Evolutionary conservation across 2,113 vertebrate genomes (phyloP).

Genomic region (Mugil cephalus): DNA sequence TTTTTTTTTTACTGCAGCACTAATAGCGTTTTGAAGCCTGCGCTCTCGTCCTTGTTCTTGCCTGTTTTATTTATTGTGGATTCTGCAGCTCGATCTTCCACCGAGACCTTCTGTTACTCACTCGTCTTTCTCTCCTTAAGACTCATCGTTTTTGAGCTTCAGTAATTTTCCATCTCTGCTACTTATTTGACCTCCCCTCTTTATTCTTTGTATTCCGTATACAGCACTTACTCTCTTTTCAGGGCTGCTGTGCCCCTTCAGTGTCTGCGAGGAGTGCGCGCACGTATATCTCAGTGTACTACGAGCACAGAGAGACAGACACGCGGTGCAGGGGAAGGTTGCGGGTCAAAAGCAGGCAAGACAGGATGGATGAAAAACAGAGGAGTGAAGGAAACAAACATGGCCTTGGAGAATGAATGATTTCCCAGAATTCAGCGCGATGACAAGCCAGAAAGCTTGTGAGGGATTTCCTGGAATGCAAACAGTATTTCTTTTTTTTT

Average conservation of each 20-base stretch:
- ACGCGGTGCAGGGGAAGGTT: slow-evolving; percentile 19
- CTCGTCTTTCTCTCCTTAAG: slow-evolving; percentile 26
- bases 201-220: slow-evolving; percentile 3
- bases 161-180: slow-evolving; percentile 30
- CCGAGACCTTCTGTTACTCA: background rate
- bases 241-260: background rate
- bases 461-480: slow-evolving; percentile 62
- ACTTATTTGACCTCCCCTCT: slow-evolving; percentile 25
- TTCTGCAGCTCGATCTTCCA: slow-evolving; percentile 8
- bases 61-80: slow-evolving; percentile 20
- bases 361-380: slow-evolving; percentile 18
- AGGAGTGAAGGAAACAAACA: slow-evolving; percentile 45
- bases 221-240: slow-evolving; percentile 3
- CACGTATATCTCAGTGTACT: background rate
- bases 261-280: background rate
- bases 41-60: slow-evolving; percentile 23
- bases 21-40: background rate
- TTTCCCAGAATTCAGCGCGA: slow-evolving; percentile 61
- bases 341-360: slow-evolving; percentile 17
- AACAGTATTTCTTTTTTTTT: slow-evolving; percentile 42
- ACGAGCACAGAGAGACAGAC: slow-evolving; percentile 14
- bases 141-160: slow-evolving; percentile 32
- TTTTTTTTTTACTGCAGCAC: slow-evolving; percentile 1
- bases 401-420: slow-evolving; percentile 28
- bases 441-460: slow-evolving; percentile 36